Conservation (phyloP, 2,113 vertebrate genomes). For the Egretta garzetta region DNA sequence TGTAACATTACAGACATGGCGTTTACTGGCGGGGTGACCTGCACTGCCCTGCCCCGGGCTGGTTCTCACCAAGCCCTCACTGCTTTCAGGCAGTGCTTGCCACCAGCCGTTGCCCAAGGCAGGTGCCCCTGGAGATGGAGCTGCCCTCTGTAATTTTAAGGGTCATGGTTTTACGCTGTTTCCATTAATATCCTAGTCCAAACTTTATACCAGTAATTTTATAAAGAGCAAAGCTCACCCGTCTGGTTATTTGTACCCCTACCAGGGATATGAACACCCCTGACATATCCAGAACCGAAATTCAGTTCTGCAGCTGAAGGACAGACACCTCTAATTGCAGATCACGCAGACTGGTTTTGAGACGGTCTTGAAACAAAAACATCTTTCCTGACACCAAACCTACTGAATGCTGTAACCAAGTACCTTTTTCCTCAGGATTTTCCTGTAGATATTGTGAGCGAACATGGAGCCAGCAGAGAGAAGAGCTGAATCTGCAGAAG, state of each 20-base stretch:
- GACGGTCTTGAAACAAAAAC: background rate
- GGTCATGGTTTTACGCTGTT: background rate
- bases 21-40: background rate
- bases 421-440: constrained; percentile 77
- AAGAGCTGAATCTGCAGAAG: constrained; percentile 79
- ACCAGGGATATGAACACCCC: background rate
- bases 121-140: background rate
- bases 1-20: background rate
- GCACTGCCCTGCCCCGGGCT: background rate
- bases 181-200: background rate
- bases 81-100: background rate
- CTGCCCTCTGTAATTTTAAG: background rate
- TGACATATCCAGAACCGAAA: background rate
- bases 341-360: background rate
- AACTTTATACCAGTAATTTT: background rate
- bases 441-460: constrained; percentile 78
- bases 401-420: background rate
- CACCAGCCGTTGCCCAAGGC: background rate
- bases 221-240: background rate
- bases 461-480: constrained; percentile 74
- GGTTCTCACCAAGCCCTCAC: background rate
- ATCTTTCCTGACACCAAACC: background rate
- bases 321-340: background rate
- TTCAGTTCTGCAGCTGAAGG: background rate
- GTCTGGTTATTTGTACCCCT: background rate